phyloP scores from a whole-genome alignment of 2,888 invertebrate species.

The Lasioglossum marginatum region DNA sequence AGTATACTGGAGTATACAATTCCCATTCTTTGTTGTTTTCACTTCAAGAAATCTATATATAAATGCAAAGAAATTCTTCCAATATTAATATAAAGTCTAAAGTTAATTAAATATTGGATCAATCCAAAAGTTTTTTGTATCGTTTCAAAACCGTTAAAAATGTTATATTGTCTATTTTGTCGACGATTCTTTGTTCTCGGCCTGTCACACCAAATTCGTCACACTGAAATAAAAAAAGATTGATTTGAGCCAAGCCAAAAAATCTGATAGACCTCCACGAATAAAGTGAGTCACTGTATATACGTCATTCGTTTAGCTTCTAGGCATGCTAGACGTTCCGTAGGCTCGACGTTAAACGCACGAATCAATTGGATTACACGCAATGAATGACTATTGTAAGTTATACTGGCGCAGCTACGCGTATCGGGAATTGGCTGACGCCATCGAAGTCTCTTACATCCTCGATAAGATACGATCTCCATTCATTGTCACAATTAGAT shows the following conservation, averaged over 20 bases:
- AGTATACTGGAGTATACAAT: not conserved
- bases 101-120: not conserved
- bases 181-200: not conserved
- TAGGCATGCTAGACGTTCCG: not conserved
- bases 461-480: slow-evolving; percentile 36
- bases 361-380: slow-evolving; percentile 11
- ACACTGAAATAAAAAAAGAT: not conserved
- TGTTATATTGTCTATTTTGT: not conserved
- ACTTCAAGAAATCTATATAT: not conserved
- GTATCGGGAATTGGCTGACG: slow-evolving; percentile 14
- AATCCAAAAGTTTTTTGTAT: not conserved
- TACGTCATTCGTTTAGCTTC: not conserved
- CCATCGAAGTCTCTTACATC: slow-evolving; percentile 21
- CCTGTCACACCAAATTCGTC: not conserved
- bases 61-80: not conserved
- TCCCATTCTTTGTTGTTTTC: not conserved
- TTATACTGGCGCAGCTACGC: not conserved
- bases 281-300: not conserved
- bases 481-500: slow-evolving; percentile 57
- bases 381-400: slow-evolving; percentile 6
- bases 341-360: not conserved
- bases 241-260: not conserved
- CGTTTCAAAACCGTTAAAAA: not conserved
- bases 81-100: not conserved
- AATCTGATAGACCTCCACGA: not conserved